Evolutionary conservation across 2,888 invertebrate genomes (phyloP).

Genomic region (Taphrorychus bicolor): DNA sequence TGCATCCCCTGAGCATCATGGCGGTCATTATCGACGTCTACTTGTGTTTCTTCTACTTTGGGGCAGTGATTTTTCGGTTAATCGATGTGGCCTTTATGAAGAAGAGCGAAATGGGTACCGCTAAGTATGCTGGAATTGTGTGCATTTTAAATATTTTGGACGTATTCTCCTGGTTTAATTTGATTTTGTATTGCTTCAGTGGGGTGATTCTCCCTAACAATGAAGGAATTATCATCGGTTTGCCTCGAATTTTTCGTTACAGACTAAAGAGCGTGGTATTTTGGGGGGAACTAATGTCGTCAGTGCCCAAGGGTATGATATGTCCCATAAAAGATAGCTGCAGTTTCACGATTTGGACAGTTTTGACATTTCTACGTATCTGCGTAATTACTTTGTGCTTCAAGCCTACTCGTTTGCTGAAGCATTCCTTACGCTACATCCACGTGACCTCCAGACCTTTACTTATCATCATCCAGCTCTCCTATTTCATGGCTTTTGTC

Average conservation of each 20-base stretch:
- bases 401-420: constrained; percentile 5
- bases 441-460: neutral
- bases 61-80: constrained; percentile 7
- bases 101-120: neutral
- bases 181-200: constrained; percentile 7
- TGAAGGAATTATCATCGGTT: neutral
- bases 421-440: neutral
- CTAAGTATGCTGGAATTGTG: neutral
- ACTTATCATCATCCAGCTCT: neutral
- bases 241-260: constrained; percentile 9
- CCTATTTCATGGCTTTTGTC: constrained; percentile 4
- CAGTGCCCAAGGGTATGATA: constrained; percentile 16
- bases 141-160: constrained; percentile 4
- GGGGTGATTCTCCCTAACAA: constrained; percentile 1
- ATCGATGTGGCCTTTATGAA: constrained; percentile 17
- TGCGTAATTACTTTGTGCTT: constrained; percentile 1
- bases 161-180: constrained; percentile 14
- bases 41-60: constrained; percentile 7
- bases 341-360: neutral
- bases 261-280: constrained; percentile 17
- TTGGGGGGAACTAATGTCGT: constrained; percentile 29
- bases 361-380: neutral
- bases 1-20: constrained; percentile 28
- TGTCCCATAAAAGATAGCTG: constrained; percentile 5
- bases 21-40: constrained; percentile 11